phyloP scores from a whole-genome alignment of 2,797 vertebrate species.

The Glyptemys insculpta region DNA sequence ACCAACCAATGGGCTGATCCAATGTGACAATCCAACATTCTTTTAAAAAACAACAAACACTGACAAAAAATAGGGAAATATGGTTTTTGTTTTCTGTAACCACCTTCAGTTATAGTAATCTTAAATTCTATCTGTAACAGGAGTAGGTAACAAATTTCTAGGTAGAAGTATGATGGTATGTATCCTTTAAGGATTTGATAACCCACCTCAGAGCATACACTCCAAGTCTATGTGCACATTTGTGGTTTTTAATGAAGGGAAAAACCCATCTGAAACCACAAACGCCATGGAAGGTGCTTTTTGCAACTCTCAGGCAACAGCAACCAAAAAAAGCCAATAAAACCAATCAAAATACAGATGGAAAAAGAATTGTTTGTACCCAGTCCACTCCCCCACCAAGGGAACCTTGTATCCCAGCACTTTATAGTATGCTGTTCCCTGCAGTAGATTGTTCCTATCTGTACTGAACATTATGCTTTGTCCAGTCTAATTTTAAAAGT shows the following conservation, averaged over 20 bases:
- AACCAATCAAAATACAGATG: neutral
- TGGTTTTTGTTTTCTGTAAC: neutral
- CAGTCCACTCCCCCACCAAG: rapidly evolving
- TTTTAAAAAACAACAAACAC: neutral
- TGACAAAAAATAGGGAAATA: neutral
- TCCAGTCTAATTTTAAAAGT: constrained; percentile 33
- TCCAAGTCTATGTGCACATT: neutral
- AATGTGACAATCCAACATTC: neutral
- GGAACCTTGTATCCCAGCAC: rapidly evolving
- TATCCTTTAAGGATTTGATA: neutral
- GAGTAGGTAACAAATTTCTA: neutral
- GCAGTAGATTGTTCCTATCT: neutral
- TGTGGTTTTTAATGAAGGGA: constrained; percentile 22
- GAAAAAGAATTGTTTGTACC: constrained; percentile 13
- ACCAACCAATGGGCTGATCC: neutral
- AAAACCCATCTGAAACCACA: neutral
- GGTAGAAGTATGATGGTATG: neutral
- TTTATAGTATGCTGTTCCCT: neutral
- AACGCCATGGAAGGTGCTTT: constrained; percentile 13
- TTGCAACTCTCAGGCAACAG: neutral
- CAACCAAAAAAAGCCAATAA: neutral
- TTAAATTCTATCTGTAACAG: neutral
- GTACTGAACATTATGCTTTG: neutral
- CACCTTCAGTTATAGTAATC: neutral
- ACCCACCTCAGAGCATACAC: neutral